Evolutionary conservation across 2,888 invertebrate species (phyloP).

Genomic region (Lutraria lutraria): DNA sequence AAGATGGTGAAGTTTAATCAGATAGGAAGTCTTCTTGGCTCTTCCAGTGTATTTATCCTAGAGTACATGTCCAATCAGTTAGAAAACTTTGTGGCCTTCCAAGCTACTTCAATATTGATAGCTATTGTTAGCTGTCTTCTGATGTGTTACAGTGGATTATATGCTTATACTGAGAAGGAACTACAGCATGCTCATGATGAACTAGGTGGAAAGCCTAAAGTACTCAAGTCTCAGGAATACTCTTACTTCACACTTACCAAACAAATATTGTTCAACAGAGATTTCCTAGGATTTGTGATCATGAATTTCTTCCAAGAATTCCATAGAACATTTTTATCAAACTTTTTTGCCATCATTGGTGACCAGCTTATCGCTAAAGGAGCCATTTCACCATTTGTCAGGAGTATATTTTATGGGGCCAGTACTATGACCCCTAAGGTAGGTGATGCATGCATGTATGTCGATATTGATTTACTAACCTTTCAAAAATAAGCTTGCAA

Average conservation of each 20-base stretch:
- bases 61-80: constrained; percentile 83
- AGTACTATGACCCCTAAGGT: constrained; percentile 76
- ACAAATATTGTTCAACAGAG: constrained; percentile 79
- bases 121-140: constrained; percentile 78
- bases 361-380: constrained; percentile 79
- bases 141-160: constrained; percentile 80
- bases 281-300: constrained; percentile 82
- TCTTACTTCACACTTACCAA: constrained; percentile 74
- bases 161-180: constrained; percentile 82
- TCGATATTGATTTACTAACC: no score
- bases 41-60: constrained; percentile 77
- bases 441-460: constrained; percentile 21
- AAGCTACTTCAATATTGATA: constrained; percentile 79
- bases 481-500: no score
- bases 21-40: constrained; percentile 78
- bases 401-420: constrained; percentile 81
- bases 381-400: constrained; percentile 69
- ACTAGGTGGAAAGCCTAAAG: constrained; percentile 33
- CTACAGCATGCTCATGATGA: constrained; percentile 54
- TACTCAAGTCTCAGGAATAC: constrained; percentile 53
- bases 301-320: constrained; percentile 83
- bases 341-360: constrained; percentile 81
- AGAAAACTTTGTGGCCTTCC: constrained; percentile 83
- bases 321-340: constrained; percentile 76
- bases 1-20: constrained; percentile 84